Evolutionary conservation across 2,797 vertebrate genomes (phyloP).

Genomic region (Psittacula derbiana): DNA sequence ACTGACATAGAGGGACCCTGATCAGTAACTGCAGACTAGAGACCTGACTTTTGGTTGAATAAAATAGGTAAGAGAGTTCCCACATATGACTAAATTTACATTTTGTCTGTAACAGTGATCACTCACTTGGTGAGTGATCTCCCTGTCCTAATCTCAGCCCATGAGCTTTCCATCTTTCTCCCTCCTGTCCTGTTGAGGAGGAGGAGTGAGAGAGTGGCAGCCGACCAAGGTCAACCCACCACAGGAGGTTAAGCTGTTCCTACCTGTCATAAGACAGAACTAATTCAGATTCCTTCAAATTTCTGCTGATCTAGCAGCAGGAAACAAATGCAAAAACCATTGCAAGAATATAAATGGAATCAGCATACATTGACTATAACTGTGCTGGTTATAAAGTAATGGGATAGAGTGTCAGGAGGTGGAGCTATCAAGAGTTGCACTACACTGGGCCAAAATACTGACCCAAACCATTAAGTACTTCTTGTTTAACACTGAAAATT

Average conservation of each 20-base stretch:
- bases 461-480: neutral
- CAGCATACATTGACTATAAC: accelerated
- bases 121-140: neutral
- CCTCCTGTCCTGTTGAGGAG: neutral
- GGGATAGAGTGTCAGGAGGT: neutral
- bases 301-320: neutral
- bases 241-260: neutral
- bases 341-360: neutral
- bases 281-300: neutral
- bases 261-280: neutral
- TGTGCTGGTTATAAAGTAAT: neutral
- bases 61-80: accelerated
- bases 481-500: neutral
- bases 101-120: neutral
- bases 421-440: neutral
- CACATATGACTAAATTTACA: neutral
- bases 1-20: neutral
- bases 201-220: neutral
- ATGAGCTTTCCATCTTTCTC: neutral
- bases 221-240: neutral
- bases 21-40: neutral
- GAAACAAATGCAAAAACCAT: neutral
- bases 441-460: neutral
- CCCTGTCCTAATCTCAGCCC: neutral
- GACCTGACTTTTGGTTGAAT: neutral